A percentile compares a stretch with the other conserved stretches of the same genome.
These are phyloP conservation scores for Metridium senile DNA, from an alignment of 92 coral and sea anemone species.

Conservation along the genomic window DNA sequence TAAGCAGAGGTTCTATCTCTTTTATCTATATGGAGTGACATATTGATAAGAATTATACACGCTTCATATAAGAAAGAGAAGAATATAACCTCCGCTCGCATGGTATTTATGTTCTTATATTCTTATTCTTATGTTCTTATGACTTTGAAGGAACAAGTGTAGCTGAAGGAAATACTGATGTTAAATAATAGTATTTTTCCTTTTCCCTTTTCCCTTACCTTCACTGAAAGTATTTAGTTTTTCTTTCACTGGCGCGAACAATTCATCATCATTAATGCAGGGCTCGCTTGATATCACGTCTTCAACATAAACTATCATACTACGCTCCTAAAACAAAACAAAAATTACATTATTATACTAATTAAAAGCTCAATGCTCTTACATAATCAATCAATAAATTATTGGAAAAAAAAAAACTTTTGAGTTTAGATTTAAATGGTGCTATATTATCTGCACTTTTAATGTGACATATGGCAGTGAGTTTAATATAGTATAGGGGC, in stretches of 20 bases:
- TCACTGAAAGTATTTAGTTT: slow-evolving; percentile 62
- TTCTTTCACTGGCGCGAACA: slow-evolving; percentile 47
- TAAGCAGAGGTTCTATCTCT: too few species aligned
- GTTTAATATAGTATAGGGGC: too few species aligned
- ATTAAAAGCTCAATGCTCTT: background rate
- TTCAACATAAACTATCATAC: slow-evolving; percentile 76
- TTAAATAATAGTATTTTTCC: background rate
- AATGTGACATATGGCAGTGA: too few species aligned
- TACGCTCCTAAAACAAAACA: slow-evolving; percentile 52
- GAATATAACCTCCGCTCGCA: too few species aligned
- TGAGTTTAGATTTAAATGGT: too few species aligned
- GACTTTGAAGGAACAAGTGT: background rate
- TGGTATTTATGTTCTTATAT: too few species aligned
- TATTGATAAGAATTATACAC: too few species aligned
- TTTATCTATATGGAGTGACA: too few species aligned
- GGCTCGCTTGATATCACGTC: slow-evolving; percentile 64
- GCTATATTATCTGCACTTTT: too few species aligned
- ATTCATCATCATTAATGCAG: slow-evolving; percentile 53
- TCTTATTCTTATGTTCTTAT: too few species aligned
- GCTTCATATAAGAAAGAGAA: too few species aligned
- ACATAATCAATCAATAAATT: background rate
- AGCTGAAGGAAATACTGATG: background rate
- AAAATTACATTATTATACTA: background rate
- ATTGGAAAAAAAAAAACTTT: background rate
- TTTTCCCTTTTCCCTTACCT: slow-evolving; percentile 39